phyloP scores from a whole-genome alignment of 1,140 invertebrate genomes.

The Mycetomoellerius zeteki region DNA sequence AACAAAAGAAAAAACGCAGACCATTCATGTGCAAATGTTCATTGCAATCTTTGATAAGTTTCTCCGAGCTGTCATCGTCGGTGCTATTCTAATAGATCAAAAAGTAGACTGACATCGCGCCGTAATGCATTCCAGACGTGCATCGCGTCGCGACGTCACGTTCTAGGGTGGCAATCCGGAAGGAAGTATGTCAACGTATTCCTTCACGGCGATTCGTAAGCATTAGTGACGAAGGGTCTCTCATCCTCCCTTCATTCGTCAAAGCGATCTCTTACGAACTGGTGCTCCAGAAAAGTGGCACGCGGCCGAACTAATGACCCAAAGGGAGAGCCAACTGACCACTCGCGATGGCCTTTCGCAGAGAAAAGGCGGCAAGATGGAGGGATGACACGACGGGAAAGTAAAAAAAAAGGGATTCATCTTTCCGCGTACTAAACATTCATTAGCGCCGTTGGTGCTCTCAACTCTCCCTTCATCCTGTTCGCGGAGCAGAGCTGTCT shows the following conservation, averaged over 20 bases:
- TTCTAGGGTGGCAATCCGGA: conserved; percentile 43
- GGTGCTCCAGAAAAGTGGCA: conserved; percentile 65
- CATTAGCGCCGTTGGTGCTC: conserved; percentile 66
- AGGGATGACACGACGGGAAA: conserved; percentile 9
- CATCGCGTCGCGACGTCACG: conserved; percentile 40
- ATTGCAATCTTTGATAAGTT: conserved; percentile 27
- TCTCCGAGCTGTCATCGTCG: conserved; percentile 10
- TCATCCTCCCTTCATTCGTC: conserved; percentile 33
- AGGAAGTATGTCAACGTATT: conserved; percentile 56
- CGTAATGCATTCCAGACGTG: conserved; percentile 54
- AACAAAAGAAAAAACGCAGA: neutral
- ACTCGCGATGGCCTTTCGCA: conserved; percentile 21
- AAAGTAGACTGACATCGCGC: conserved; percentile 48
- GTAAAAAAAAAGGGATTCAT: conserved; percentile 64
- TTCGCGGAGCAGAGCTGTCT: neutral
- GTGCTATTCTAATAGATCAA: conserved; percentile 44
- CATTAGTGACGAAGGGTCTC: conserved; percentile 49
- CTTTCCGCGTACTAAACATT: conserved; percentile 74
- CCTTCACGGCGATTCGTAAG: conserved; percentile 65
- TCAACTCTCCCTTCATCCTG: conserved; percentile 36
- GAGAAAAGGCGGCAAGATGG: conserved; percentile 2
- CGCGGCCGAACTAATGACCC: conserved; percentile 72
- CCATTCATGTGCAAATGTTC: neutral
- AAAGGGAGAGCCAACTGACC: conserved; percentile 59
- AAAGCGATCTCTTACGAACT: conserved; percentile 23